A percentile compares a stretch with the other conserved stretches of the same genome.
Evolutionary conservation across 2,797 vertebrate species (phyloP).

Genomic region (Schizothorax lantsangensis): DNA sequence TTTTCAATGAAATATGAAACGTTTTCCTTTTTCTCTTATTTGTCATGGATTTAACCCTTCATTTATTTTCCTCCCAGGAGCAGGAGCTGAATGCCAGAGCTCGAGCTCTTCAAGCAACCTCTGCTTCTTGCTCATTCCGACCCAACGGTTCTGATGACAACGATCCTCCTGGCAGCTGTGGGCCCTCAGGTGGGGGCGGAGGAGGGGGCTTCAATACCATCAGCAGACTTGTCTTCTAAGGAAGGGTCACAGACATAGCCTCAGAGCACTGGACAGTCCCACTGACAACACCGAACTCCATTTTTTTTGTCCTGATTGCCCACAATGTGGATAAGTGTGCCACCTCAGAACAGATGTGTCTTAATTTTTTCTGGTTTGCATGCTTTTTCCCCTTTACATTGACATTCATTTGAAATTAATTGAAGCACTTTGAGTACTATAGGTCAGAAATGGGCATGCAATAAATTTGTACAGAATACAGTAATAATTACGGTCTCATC

Average conservation of each 20-base stretch:
- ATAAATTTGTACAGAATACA: constrained; percentile 74
- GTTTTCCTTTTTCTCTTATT: background rate
- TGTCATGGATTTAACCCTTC: background rate
- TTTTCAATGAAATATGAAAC: background rate
- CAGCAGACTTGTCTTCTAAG: constrained; percentile 94
- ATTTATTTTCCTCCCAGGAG: constrained; percentile 78
- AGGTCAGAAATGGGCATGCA: constrained; percentile 69
- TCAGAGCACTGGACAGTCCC: constrained; percentile 55
- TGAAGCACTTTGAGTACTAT: constrained; percentile 67
- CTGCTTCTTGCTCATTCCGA: constrained; percentile 93
- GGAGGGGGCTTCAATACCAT: constrained; percentile 93
- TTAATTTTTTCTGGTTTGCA: constrained; percentile 67
- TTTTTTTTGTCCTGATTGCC: constrained; percentile 41
- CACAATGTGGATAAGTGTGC: constrained; percentile 49
- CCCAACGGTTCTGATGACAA: constrained; percentile 98
- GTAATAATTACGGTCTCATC: constrained; percentile 56
- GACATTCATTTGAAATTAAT: constrained; percentile 55
- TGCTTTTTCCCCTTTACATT: constrained; percentile 60
- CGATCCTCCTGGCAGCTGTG: constrained; percentile 96
- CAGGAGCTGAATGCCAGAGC: constrained; percentile 96
- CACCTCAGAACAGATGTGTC: constrained; percentile 44
- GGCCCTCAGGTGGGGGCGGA: constrained; percentile 92
- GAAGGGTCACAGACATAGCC: constrained; percentile 38
- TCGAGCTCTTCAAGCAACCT: constrained; percentile 92
- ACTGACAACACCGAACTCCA: constrained; percentile 49